These are phyloP conservation scores for Catharus fuscescens DNA, from an alignment of 2,113 vertebrate species.

Conservation along the genomic window DNA sequence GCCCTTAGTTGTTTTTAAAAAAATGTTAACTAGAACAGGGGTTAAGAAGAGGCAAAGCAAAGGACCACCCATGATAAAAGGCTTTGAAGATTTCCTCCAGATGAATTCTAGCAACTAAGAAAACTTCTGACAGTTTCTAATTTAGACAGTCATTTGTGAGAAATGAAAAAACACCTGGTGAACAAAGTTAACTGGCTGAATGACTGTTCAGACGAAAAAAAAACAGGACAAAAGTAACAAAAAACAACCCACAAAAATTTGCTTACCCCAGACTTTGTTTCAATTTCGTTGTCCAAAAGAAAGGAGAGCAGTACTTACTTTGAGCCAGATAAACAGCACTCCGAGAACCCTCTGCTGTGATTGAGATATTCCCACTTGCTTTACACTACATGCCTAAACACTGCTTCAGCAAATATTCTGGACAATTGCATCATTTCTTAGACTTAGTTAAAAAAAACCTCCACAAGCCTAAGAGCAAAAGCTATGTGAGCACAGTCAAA, in stretches of 20 bases:
- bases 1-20: neutral
- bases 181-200: neutral
- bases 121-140: neutral
- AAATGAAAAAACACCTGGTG: constrained; percentile 46
- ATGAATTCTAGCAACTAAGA: neutral
- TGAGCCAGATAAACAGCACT: neutral
- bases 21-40: neutral
- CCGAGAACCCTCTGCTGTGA: neutral
- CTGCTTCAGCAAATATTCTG: neutral
- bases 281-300: neutral
- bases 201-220: neutral
- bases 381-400: neutral
- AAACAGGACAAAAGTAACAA: neutral
- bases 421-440: neutral
- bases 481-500: neutral
- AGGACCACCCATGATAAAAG: constrained; percentile 41
- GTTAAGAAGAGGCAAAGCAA: neutral
- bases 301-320: neutral
- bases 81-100: neutral
- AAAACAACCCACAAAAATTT: neutral
- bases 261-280: neutral
- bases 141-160: constrained; percentile 5
- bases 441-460: neutral
- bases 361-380: neutral
- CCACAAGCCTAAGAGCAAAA: neutral